Evolutionary conservation across 2,113 vertebrate species (phyloP).

Genomic region (Elgaria multicarinata): DNA sequence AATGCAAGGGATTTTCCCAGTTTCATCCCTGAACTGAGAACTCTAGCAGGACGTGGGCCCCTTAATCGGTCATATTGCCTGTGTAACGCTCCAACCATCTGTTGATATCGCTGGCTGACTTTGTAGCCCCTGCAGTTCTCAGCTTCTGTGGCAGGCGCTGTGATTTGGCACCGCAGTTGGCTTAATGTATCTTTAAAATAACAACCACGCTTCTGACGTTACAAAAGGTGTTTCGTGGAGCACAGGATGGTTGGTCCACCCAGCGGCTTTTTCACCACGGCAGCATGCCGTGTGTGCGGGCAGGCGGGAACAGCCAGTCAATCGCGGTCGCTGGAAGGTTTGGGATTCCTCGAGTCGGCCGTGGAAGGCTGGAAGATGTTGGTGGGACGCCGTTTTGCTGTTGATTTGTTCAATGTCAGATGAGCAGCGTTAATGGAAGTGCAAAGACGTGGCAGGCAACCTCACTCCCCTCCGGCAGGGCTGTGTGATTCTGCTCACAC

Average conservation of each 20-base stretch:
- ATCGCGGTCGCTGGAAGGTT: no score
- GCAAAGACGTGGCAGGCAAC: not conserved
- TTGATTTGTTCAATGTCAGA: no score
- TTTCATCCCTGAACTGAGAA: not conserved
- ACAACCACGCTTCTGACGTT: not conserved
- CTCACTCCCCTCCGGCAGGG: not conserved
- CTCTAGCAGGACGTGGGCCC: not conserved
- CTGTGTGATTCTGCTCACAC: not conserved
- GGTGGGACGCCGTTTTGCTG: not conserved
- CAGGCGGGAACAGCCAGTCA: not conserved
- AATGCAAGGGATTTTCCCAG: accelerated
- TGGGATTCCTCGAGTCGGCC: not conserved
- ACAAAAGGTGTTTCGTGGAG: not conserved
- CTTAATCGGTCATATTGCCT: not conserved
- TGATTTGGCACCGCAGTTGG: not conserved
- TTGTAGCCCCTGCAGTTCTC: not conserved
- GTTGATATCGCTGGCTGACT: not conserved
- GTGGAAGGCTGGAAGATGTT: no score
- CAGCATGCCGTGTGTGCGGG: not conserved
- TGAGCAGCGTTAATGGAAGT: no score
- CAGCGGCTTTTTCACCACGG: not conserved
- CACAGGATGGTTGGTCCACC: not conserved
- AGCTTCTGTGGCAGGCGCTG: not conserved
- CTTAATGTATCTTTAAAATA: not conserved
- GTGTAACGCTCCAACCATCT: not conserved